Base-by-base conservation (phyloP, 1,140 invertebrate genomes). In the Diprion similis region DNA sequence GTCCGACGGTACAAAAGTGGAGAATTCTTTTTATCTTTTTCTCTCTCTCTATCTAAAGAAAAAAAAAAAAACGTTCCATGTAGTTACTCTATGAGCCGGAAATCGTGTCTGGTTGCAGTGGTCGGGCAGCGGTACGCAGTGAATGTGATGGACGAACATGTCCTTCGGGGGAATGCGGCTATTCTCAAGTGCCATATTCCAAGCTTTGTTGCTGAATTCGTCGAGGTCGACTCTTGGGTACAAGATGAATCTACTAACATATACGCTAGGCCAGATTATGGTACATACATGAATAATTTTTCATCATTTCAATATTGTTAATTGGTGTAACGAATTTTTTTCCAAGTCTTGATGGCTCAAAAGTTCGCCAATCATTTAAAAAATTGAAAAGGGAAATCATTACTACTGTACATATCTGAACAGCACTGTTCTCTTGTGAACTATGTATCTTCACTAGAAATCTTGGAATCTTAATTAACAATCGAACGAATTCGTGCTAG, bases 181-280 rank as follows among this genome's bases (percentile, higher is more conserved):
- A 94, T 96, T 85, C 90, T 97, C 81, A 96, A 96, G 91, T 97
- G 96, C 90, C 94, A 96, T 89, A 95, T 97, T 87, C 96, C 96
- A 76, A 96, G 95, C 88, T 97, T 96, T 89, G 95, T 97, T 70
- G 94, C 94, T 79, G 95, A 97, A 90, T 96, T 95, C 88, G 94
- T 97, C 81, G 90, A 89, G 81, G 94, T 97, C 79, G 91, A 92
- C 74, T 94, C 94, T 79, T 97, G 96, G 96, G 90, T 96, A 82
- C 91, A 95, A 87, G 93, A 94, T 80, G 93, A 94, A 85, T 87
- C 89, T 80, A 89, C 87, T 78, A 89, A 93, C 84, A 92, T 94
- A 82, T 91, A 92, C 84, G 90, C 90, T 76, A 86, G 86, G 84
- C 85, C 89, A 80, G 91, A 92, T 87, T 91, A 93, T 84, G 93